phyloP scores from a whole-genome alignment of 2,888 invertebrate species.

The Lasioglossum morio region DNA sequence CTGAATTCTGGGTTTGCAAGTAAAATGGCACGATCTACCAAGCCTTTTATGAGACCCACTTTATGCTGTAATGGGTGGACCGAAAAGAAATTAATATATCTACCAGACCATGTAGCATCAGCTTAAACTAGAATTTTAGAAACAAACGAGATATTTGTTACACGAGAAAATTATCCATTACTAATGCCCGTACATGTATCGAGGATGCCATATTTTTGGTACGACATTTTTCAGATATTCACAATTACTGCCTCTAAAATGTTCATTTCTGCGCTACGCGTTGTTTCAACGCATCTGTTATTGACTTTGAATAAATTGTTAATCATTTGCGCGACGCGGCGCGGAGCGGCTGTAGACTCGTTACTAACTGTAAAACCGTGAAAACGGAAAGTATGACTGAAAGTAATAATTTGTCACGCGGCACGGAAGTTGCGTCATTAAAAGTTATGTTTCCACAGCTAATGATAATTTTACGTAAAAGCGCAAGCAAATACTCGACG shows the following conservation, averaged over 20 bases:
- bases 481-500: conserved; percentile 27
- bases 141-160: background rate
- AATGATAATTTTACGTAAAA: conserved; percentile 50
- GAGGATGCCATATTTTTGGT: background rate
- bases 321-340: conserved; percentile 3
- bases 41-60: too few relatives aligned
- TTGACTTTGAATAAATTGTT: conserved; percentile 10
- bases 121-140: background rate
- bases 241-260: background rate
- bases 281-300: background rate
- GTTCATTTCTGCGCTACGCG: background rate
- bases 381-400: conserved; percentile 31
- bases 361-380: conserved; percentile 35
- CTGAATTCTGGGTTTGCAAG: too few relatives aligned
- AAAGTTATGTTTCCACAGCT: conserved; percentile 50
- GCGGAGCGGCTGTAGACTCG: background rate
- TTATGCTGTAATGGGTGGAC: too few relatives aligned
- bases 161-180: background rate
- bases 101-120: too few relatives aligned
- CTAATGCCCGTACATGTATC: background rate
- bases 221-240: background rate
- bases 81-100: too few relatives aligned
- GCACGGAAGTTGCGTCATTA: conserved; percentile 52
- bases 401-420: conserved; percentile 49
- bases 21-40: too few relatives aligned